Conservation (phyloP, 2,113 vertebrate species). For the Nyctibius bracteatus region DNA sequence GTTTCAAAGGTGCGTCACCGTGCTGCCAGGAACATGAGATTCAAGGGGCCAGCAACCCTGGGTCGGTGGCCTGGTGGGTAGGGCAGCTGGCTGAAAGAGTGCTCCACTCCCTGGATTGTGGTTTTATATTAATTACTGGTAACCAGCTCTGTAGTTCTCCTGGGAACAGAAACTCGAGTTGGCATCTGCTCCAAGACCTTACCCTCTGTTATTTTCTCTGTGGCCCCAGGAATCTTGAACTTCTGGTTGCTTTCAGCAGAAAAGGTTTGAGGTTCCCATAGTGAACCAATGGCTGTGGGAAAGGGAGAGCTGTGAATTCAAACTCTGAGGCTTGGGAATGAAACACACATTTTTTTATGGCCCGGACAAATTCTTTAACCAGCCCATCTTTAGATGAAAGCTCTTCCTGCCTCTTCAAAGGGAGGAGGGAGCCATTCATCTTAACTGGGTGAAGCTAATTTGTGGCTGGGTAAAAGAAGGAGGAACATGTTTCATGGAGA, state of each 20-base stretch:
- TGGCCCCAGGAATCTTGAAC: not conserved
- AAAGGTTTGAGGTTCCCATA: not conserved
- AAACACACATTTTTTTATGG: not conserved
- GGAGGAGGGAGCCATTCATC: not conserved
- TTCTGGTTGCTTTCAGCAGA: not conserved
- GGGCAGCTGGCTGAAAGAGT: not conserved
- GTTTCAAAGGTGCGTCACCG: not conserved
- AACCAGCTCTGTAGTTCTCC: not conserved
- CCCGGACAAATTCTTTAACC: not conserved
- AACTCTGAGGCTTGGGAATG: not conserved
- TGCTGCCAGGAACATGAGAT: not conserved
- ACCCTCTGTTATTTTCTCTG: not conserved
- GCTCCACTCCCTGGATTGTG: not conserved
- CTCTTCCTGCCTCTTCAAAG: not conserved
- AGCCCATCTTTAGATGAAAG: not conserved
- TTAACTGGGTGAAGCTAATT: not conserved
- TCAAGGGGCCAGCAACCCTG: not conserved
- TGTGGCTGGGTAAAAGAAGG: not conserved
- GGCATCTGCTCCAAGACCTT: not conserved
- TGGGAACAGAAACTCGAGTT: not conserved
- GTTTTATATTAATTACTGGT: not conserved
- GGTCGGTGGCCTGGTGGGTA: not conserved
- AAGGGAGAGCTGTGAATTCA: not conserved
- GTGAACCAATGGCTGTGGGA: not conserved
- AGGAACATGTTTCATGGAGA: not conserved